Conservation (phyloP, 2,888 invertebrate genomes). For the Notodonta dromedarius region DNA sequence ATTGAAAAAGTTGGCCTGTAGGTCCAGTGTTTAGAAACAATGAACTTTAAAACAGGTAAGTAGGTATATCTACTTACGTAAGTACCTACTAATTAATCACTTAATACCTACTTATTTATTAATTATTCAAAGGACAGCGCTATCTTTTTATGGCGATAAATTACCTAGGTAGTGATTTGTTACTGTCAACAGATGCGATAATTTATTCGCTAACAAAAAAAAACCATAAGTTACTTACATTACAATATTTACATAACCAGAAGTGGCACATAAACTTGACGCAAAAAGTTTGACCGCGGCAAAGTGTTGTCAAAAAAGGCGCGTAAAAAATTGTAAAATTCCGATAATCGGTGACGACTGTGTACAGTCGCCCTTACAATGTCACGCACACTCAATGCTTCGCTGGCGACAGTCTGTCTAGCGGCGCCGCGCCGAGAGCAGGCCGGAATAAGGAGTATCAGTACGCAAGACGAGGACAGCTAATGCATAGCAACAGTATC, state of each 20-base stretch:
- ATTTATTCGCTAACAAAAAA: neutral
- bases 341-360: constrained; percentile 9
- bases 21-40: neutral
- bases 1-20: no score
- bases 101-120: neutral
- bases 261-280: constrained; percentile 7
- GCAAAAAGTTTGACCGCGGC: constrained; percentile 16
- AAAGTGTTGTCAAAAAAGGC: constrained; percentile 11
- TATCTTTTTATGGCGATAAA: neutral
- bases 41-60: neutral
- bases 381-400: constrained; percentile 20
- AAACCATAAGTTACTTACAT: constrained; percentile 4
- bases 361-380: constrained; percentile 19
- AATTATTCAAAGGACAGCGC: constrained; percentile 2
- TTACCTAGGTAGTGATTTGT: neutral
- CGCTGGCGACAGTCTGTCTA: constrained; percentile 24
- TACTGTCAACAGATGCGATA: neutral
- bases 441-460: constrained; percentile 6
- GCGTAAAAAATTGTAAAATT: constrained; percentile 13
- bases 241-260: constrained; percentile 16
- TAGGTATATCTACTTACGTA: neutral
- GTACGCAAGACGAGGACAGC: constrained; percentile 12
- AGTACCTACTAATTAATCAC: neutral
- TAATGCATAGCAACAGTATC: constrained; percentile 21
- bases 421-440: constrained; percentile 14